Evolutionary conservation across 2,113 vertebrate species (phyloP).

Genomic region (Peromyscus maniculatus): DNA sequence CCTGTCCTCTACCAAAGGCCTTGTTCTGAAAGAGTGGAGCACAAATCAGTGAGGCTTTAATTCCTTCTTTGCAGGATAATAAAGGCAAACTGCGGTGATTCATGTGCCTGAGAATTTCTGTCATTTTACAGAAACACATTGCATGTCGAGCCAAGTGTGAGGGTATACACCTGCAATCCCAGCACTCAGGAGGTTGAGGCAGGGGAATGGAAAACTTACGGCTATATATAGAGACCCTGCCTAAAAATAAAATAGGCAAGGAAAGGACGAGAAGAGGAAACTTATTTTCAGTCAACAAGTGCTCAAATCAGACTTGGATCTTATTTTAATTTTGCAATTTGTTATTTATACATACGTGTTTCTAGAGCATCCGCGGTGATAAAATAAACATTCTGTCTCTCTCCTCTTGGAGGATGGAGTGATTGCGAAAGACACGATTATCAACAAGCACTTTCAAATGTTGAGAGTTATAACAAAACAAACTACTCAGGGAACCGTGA

Average conservation of each 20-base stretch:
- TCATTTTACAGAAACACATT: neutral
- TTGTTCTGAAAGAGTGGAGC: neutral
- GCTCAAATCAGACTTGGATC: neutral
- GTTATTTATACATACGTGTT: slow-evolving; percentile 1
- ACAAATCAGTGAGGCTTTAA: neutral
- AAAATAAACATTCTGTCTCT: neutral
- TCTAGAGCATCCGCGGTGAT: neutral
- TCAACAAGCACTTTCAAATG: neutral
- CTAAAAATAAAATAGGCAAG: neutral
- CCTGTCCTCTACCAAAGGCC: neutral
- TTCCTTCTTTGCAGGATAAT: neutral
- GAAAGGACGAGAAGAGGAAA: no score
- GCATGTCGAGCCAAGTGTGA: neutral
- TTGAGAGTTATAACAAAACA: slow-evolving; percentile 5
- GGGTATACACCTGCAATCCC: neutral
- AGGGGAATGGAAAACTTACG: neutral
- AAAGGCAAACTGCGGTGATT: neutral
- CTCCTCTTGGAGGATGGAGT: neutral
- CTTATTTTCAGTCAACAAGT: neutral
- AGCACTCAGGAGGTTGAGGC: neutral
- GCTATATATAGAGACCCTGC: no score
- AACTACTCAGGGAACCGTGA: neutral
- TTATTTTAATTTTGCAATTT: slow-evolving; percentile 25
- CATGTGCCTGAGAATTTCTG: neutral
- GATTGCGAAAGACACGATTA: slow-evolving; percentile 41